phyloP scores from a whole-genome alignment of 2,797 vertebrate species.

The Sebastes flavidus region DNA sequence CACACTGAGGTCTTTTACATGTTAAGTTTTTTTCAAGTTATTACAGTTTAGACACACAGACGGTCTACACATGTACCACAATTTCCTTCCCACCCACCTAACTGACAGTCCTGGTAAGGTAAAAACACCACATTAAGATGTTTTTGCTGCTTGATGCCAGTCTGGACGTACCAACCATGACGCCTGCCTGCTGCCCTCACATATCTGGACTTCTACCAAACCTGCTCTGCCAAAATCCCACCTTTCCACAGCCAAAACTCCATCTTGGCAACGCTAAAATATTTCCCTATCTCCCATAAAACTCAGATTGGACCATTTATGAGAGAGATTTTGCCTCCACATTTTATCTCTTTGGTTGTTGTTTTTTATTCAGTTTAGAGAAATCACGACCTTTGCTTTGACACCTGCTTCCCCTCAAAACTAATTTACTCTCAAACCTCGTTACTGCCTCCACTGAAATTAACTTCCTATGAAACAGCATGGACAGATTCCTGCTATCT shows the following conservation, averaged over 20 bases:
- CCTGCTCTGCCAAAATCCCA: conserved; percentile 28
- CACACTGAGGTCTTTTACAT: not conserved
- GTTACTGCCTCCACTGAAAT: conserved; percentile 43
- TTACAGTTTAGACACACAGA: not conserved
- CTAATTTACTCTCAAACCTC: conserved; percentile 43
- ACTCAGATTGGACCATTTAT: not conserved
- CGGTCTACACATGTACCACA: not conserved
- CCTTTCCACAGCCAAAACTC: conserved; percentile 28
- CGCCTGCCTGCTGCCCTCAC: not conserved
- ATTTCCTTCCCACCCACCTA: not conserved
- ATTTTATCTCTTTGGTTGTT: conserved; percentile 1
- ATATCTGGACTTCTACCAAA: conserved; percentile 43
- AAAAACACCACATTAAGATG: not conserved
- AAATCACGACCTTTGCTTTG: conserved; percentile 7
- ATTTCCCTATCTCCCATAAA: conserved; percentile 23
- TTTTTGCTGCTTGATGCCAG: not conserved
- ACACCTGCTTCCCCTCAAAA: conserved; percentile 26
- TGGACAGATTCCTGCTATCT: conserved; percentile 17
- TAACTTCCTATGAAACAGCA: conserved; percentile 18
- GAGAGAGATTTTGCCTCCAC: not conserved
- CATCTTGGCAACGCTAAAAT: conserved; percentile 16
- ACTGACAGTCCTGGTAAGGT: not conserved
- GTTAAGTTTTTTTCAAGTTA: not conserved
- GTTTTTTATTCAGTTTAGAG: not conserved
- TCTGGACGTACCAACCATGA: not conserved